These are phyloP conservation scores for Poecilus cupreus DNA, from an alignment of 2,888 invertebrate species.

Conservation along the genomic window DNA sequence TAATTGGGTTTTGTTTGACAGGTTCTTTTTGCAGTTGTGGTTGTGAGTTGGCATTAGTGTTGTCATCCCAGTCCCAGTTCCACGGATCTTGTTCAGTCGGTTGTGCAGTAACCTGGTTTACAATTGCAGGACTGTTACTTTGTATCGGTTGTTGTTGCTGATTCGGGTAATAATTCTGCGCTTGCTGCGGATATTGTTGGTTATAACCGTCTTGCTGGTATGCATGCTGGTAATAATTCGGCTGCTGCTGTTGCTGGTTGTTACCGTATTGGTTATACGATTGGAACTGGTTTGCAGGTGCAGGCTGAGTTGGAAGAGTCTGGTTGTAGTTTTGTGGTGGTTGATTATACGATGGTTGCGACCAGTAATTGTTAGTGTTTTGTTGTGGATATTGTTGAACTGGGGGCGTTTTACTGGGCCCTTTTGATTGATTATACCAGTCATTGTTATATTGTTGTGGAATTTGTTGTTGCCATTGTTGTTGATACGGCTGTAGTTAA, in stretches of 20 bases:
- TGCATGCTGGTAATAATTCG: conserved; percentile 57
- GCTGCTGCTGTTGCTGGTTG: conserved; percentile 42
- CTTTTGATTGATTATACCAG: conserved; percentile 71
- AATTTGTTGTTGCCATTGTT: conserved; percentile 71
- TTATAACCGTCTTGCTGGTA: conserved; percentile 52
- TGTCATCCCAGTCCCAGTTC: conserved; percentile 80
- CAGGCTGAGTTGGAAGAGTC: conserved; percentile 65
- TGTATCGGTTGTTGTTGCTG: conserved; percentile 61
- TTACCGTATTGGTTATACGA: conserved; percentile 69
- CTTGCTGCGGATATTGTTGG: conserved; percentile 45
- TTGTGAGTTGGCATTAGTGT: conserved; percentile 70
- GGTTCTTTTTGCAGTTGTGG: conserved; percentile 65
- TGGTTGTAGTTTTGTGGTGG: conserved; percentile 64
- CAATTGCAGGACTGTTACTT: conserved; percentile 71
- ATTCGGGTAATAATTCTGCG: conserved; percentile 19
- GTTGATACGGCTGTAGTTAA: conserved; percentile 71
- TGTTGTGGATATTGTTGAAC: conserved; percentile 66
- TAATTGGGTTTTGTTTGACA: conserved; percentile 67
- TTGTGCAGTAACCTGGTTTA: conserved; percentile 64
- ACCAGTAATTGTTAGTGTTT: conserved; percentile 66
- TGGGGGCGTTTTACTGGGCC: conserved; percentile 63
- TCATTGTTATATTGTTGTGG: conserved; percentile 68
- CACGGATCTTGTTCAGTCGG: conserved; percentile 69
- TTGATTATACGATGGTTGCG: conserved; percentile 61
- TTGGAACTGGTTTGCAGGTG: conserved; percentile 63